A percentile compares a stretch with the other conserved stretches of the same genome.
These are phyloP conservation scores for Microctenopoma lineatum DNA, from an alignment of 2,797 vertebrate species.

Conservation along the genomic window DNA sequence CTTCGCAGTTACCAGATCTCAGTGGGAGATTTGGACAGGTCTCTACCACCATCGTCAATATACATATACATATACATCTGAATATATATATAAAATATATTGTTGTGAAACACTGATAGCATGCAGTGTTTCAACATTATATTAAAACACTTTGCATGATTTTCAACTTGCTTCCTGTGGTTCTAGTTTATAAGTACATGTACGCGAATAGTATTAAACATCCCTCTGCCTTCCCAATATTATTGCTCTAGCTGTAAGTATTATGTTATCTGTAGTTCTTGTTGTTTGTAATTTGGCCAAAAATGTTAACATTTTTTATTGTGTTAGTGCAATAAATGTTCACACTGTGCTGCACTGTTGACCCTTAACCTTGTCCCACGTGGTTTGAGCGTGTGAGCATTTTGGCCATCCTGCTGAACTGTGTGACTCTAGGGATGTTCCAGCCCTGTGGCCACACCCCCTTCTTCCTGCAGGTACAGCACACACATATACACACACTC, in stretches of 20 bases:
- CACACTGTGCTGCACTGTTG: neutral
- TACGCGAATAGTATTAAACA: neutral
- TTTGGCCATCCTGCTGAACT: slow-evolving; percentile 92
- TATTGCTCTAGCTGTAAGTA: no score
- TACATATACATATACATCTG: neutral
- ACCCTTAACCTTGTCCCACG: slow-evolving; percentile 68
- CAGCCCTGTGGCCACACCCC: slow-evolving; percentile 88
- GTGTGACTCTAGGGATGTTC: slow-evolving; percentile 94
- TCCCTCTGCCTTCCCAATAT: neutral
- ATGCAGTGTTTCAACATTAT: neutral
- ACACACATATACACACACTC: slow-evolving; percentile 25
- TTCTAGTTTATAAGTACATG: neutral
- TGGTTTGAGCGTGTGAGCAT: slow-evolving; percentile 80
- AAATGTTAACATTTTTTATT: slow-evolving; percentile 1
- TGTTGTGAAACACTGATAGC: neutral
- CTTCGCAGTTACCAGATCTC: slow-evolving; percentile 9
- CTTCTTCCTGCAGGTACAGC: slow-evolving; percentile 89
- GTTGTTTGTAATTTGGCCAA: neutral
- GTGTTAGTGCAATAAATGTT: slow-evolving; percentile 17
- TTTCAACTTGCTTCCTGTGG: no score
- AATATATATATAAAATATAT: neutral
- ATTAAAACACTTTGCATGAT: neutral
- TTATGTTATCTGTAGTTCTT: neutral
- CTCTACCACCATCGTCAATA: neutral
- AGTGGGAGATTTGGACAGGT: slow-evolving; percentile 1